Base-by-base conservation (phyloP, 92 coral and sea anemone species). In the Desmophyllum pertusum region DNA sequence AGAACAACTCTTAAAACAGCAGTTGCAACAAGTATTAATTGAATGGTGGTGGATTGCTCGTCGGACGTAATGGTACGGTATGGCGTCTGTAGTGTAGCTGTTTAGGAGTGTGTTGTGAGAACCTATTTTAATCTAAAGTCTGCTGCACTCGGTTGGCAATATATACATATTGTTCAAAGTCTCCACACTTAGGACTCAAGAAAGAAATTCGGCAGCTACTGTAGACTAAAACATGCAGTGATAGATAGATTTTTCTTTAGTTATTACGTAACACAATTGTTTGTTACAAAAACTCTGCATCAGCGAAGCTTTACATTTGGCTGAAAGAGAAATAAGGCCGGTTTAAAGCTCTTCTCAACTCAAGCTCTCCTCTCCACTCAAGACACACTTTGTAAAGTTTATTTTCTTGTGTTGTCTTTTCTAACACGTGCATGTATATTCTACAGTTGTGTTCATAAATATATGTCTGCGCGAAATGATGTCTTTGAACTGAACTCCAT, bases 1-100 rank as follows among this genome's bases (percentile, higher is more conserved):
- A 43, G 30, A 18, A 76, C 43, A 18, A 10, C 43, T n/a, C 27
- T 59, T 7, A 25, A 17, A 7, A 75, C 14, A 55, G 30, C 33
- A 30, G 38, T 30, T 71, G 69, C 19, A 33, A 61, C 68, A 39
- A 80, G 63, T 35, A 8, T 65, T 36, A 14, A 9, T 11, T 0
- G 17, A 63, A n/a, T 69, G 41, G 75, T 29, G 45, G 18, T 67
- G 21, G 38, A 27, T 50, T 45, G 25, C 66, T 68, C 30, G 52
- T 68, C 30, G 52, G 45, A 69, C 31, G 1, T 37, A 33, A 80
- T 50, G 84, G 75, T 67, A 33, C 50, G 75, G 23, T 21, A 31
- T 45, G 15, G 53, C 1, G 25, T 4, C 29, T 48, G 41, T 4
- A 0, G 17, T 46, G 14, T 48, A 42, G 33, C 10, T 30, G 23